These are phyloP conservation scores for Orthosia gothica DNA, from an alignment of 2,888 invertebrate genomes.

Conservation along the genomic window DNA sequence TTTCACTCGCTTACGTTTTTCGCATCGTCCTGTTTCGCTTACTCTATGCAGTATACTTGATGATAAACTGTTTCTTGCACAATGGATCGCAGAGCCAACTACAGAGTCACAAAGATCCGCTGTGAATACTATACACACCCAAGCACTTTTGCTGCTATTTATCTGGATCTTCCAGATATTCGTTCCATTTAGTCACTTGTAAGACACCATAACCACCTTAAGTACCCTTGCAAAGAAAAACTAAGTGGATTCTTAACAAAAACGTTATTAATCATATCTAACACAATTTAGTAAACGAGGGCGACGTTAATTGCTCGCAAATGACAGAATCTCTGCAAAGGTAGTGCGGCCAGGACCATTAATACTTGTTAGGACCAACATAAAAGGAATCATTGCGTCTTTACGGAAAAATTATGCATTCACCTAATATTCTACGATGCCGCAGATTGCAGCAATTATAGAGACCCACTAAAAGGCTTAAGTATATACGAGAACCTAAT, in stretches of 20 bases:
- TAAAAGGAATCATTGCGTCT: constrained; percentile 83
- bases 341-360: constrained; percentile 78
- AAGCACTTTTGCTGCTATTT: not conserved
- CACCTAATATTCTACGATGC: constrained; percentile 67
- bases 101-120: no score
- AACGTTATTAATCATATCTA: constrained; percentile 80
- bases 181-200: not conserved
- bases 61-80: no score
- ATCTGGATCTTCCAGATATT: not conserved
- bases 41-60: no score
- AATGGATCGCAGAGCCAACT: no score
- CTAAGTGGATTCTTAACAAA: constrained; percentile 70
- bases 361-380: constrained; percentile 85
- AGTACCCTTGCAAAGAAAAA: constrained; percentile 34
- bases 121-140: no score
- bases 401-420: constrained; percentile 86
- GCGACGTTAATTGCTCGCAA: constrained; percentile 83
- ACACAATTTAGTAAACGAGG: constrained; percentile 81
- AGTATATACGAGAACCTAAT: constrained; percentile 40
- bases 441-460: constrained; percentile 71
- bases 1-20: no score
- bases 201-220: constrained; percentile 13
- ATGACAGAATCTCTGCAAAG: constrained; percentile 80
- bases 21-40: no score
- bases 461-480: constrained; percentile 70